These are phyloP conservation scores for Alviniconcha marisindica DNA, from an alignment of 1,140 invertebrate species.

Conservation along the genomic window DNA sequence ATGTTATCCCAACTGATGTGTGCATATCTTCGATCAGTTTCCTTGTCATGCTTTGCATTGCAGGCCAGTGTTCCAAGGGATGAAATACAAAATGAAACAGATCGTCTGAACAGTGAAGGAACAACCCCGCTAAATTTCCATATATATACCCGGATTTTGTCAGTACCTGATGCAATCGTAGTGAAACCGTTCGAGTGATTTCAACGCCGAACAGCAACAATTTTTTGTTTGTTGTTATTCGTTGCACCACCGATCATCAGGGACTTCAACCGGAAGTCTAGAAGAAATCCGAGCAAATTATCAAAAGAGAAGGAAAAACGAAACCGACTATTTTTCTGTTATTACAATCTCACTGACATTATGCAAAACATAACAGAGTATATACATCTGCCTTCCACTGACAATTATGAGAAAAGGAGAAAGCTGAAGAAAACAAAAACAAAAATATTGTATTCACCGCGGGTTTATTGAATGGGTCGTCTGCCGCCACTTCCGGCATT, in stretches of 20 bases:
- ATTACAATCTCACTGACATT: no score
- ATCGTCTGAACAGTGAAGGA: not conserved
- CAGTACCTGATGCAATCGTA: conserved; percentile 44
- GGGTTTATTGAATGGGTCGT: not conserved
- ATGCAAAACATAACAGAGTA: no score
- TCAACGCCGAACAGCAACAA: conserved; percentile 16
- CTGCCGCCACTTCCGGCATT: conserved; percentile 17
- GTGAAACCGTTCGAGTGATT: conserved; percentile 31
- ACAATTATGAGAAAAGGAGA: no score
- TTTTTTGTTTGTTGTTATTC: conserved; percentile 1
- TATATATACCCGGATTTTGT: not conserved
- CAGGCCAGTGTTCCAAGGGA: not conserved
- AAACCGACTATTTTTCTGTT: no score
- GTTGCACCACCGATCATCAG: conserved; percentile 25
- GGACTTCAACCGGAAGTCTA: conserved; percentile 5
- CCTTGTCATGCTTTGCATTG: not conserved
- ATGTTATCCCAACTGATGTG: not conserved
- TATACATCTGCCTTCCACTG: no score
- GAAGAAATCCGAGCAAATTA: no score
- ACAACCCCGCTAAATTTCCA: not conserved
- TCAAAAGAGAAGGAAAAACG: no score
- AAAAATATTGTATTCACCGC: not conserved
- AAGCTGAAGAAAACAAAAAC: no score
- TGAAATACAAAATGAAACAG: not conserved
- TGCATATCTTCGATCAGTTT: not conserved